Evolutionary conservation across 1,140 invertebrate species (phyloP).

Genomic region (Zaprionus ornatus): DNA sequence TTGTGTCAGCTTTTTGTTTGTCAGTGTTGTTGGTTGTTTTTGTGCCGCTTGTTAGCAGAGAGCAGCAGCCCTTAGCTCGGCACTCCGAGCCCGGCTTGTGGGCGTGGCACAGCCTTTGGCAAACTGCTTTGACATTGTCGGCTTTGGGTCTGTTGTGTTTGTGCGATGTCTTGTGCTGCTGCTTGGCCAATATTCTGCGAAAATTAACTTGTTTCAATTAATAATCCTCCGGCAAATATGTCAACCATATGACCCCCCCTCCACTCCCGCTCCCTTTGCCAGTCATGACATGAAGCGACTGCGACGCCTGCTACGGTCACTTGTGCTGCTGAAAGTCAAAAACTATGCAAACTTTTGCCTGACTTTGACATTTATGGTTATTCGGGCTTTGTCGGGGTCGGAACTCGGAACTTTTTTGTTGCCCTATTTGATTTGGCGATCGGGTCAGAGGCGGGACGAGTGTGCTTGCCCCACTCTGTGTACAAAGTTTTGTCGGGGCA

Average conservation of each 20-base stretch:
- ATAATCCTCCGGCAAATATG: slow-evolving; percentile 83
- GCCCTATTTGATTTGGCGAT: slow-evolving; percentile 66
- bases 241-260: slow-evolving; percentile 67
- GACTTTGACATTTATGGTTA: slow-evolving; percentile 83
- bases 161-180: slow-evolving; percentile 31
- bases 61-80: slow-evolving; percentile 4
- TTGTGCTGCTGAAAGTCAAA: slow-evolving; percentile 65
- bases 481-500: slow-evolving; percentile 60
- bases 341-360: slow-evolving; percentile 81
- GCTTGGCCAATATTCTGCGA: slow-evolving; percentile 65
- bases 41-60: slow-evolving; percentile 59
- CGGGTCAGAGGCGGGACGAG: slow-evolving; percentile 10
- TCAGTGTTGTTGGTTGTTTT: slow-evolving; percentile 57
- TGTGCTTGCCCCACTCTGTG: slow-evolving; percentile 26
- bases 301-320: slow-evolving; percentile 7
- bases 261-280: neutral
- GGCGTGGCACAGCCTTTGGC: slow-evolving; percentile 63
- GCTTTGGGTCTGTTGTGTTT: slow-evolving; percentile 35
- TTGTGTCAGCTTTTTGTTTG: slow-evolving; percentile 75
- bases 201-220: slow-evolving; percentile 84
- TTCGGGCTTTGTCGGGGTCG: slow-evolving; percentile 42
- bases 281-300: slow-evolving; percentile 28
- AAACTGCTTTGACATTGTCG: slow-evolving; percentile 64
- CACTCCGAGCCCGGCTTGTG: slow-evolving; percentile 19
- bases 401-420: slow-evolving; percentile 59